Evolutionary conservation across 2,888 invertebrate species (phyloP).

Genomic region (Noctua comes): DNA sequence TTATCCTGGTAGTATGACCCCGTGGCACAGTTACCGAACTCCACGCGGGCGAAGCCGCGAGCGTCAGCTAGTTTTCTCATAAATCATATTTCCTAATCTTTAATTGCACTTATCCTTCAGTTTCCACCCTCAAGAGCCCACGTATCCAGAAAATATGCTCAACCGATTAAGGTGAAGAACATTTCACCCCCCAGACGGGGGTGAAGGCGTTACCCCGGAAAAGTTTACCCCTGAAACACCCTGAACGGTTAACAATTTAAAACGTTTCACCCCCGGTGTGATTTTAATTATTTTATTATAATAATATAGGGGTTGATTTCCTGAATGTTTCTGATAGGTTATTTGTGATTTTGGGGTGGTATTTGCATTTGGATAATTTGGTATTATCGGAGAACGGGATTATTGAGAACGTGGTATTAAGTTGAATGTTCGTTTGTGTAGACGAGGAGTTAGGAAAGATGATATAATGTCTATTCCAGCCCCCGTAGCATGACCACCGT

Average conservation of each 20-base stretch:
- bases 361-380: conserved; percentile 26
- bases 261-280: conserved; percentile 67
- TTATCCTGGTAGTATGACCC: too few relatives aligned
- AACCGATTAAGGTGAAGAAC: conserved; percentile 65
- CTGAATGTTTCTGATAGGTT: conserved; percentile 50
- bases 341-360: conserved; percentile 9
- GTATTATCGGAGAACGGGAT: conserved; percentile 1
- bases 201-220: conserved; percentile 73
- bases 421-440: background rate
- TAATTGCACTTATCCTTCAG: conserved; percentile 2
- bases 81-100: background rate
- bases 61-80: background rate
- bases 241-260: conserved; percentile 69
- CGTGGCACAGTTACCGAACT: too few relatives aligned
- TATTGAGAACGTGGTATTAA: background rate
- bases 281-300: conserved; percentile 76
- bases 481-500: too few relatives aligned
- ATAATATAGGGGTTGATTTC: conserved; percentile 52
- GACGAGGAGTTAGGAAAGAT: too few relatives aligned
- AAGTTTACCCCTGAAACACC: conserved; percentile 68
- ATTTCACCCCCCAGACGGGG: conserved; percentile 57
- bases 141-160: conserved; percentile 58
- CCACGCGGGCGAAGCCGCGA: too few relatives aligned
- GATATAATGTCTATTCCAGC: too few relatives aligned
- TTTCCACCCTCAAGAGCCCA: conserved; percentile 24